These are phyloP conservation scores for Myotis findleyi DNA, from an alignment of 2,797 vertebrate genomes.

Conservation along the genomic window DNA sequence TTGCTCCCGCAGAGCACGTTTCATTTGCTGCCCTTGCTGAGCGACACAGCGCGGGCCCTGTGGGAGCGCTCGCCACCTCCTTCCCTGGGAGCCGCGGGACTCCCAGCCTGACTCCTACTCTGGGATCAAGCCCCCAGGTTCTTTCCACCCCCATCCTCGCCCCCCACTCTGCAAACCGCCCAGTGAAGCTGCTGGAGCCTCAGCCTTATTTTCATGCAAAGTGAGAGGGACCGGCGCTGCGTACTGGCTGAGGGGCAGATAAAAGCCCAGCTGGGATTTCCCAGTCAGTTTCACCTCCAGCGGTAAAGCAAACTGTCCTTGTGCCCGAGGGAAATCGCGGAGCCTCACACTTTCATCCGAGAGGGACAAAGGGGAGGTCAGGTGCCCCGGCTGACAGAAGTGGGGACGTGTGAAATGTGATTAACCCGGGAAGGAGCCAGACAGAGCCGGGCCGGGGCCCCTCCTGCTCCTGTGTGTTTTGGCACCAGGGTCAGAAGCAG, in stretches of 20 bases:
- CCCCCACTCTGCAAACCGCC: background rate
- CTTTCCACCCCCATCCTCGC: background rate
- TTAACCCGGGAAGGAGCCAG: conserved; percentile 74
- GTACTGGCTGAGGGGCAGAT: conserved; percentile 54
- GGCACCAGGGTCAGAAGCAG: conserved; percentile 58
- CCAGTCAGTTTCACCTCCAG: conserved; percentile 70
- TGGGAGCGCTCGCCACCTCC: background rate
- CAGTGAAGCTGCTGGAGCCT: background rate
- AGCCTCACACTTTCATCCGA: conserved; percentile 77
- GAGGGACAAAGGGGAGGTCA: conserved; percentile 78
- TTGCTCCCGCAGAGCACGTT: background rate
- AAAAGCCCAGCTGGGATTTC: conserved; percentile 77
- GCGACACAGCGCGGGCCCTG: background rate
- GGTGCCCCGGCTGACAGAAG: conserved; percentile 68
- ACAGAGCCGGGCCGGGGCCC: conserved; percentile 8
- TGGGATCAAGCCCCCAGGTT: background rate
- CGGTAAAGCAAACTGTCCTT: conserved; percentile 74
- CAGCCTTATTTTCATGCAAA: conserved; percentile 75
- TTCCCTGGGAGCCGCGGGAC: background rate
- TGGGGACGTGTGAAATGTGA: conserved; percentile 71
- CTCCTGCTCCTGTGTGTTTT: conserved; percentile 36
- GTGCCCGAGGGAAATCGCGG: conserved; percentile 74
- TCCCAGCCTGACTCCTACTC: background rate
- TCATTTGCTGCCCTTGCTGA: background rate
- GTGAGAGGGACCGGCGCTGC: background rate